Conservation (phyloP, 2,113 vertebrate species). For the Chloropsis hardwickii region DNA sequence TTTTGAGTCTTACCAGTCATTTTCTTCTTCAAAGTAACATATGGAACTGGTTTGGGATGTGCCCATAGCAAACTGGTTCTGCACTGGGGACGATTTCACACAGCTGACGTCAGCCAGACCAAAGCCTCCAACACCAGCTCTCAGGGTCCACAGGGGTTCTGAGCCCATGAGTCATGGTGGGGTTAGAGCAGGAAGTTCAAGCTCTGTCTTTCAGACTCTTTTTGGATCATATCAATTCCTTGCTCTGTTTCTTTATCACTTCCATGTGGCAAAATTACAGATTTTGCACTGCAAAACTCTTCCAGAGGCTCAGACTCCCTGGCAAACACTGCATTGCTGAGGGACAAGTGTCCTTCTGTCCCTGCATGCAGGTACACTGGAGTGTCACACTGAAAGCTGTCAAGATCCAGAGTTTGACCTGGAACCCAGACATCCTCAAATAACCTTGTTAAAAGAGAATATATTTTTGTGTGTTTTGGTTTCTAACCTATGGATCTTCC, state of each 20-base stretch:
- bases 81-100: slow-evolving; percentile 84
- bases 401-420: neutral
- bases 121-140: slow-evolving; percentile 81
- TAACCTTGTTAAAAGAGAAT: neutral
- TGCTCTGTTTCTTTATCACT: neutral
- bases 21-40: slow-evolving; percentile 93
- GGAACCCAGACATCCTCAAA: neutral
- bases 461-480: neutral
- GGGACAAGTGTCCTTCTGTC: neutral
- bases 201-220: slow-evolving; percentile 71
- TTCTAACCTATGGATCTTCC: neutral
- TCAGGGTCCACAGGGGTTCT: slow-evolving; percentile 84
- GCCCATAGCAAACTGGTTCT: slow-evolving; percentile 89
- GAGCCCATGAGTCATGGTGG: slow-evolving; percentile 78
- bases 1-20: slow-evolving; percentile 81
- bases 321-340: neutral
- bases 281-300: neutral
- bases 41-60: slow-evolving; percentile 91
- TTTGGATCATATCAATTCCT: neutral
- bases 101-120: slow-evolving; percentile 85
- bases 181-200: slow-evolving; percentile 86
- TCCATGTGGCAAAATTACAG: neutral
- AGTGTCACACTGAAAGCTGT: neutral
- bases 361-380: neutral
- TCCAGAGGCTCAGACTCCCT: neutral